Base-by-base conservation (phyloP, 2,113 vertebrate genomes). In the Anarrhichthys ocellatus region DNA sequence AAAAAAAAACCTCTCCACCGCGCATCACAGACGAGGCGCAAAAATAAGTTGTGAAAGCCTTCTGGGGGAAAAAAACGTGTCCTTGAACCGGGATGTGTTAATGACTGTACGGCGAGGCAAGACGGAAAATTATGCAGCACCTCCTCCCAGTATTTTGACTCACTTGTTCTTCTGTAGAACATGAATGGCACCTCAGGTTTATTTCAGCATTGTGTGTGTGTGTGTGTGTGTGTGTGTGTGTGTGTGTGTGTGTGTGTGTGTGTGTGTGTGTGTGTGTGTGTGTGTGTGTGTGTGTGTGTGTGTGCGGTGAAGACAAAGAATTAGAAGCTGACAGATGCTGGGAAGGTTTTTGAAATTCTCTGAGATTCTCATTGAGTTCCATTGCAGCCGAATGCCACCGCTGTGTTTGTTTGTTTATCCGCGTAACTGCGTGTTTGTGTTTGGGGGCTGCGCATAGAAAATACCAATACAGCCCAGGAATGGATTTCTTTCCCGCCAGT, bases 51-150 rank as follows among this genome's bases (percentile, higher is more conserved):
- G 92, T 82, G 89, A 92, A 93, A 78, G 78, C 85, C 90, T 90
- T 88, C 71, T 73, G 85, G 91, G 89, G 88, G 78, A 8, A 50
- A 73, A 73, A 87, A 90, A 87, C 3, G 86, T 87, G 90, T 91
- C 86, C 89, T 89, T 90, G 91, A 91, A 91, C 88, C 86, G 32
- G 81, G 79, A 92, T 84, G 91, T 92, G 90, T 90, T 93, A 90
- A 93, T 93, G 90, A 92, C 85, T 87, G 81, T 91, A 86, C 63
- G 11, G 64, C 46, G 74, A 84, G 72, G 85, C 64, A 84, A 59
- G 80, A 82, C 4, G 15, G 34, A 78, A 84, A 84, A 83, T 75
- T 78, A 81, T 80, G 87, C 87, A 71, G 87, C 88, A 64, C 62
- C 84, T 77, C 85, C 68, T 89, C 76, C 58, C 63, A 5, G 81